These are phyloP conservation scores for Psittacula derbiana DNA, from an alignment of 2,797 vertebrate genomes.

Conservation along the genomic window DNA sequence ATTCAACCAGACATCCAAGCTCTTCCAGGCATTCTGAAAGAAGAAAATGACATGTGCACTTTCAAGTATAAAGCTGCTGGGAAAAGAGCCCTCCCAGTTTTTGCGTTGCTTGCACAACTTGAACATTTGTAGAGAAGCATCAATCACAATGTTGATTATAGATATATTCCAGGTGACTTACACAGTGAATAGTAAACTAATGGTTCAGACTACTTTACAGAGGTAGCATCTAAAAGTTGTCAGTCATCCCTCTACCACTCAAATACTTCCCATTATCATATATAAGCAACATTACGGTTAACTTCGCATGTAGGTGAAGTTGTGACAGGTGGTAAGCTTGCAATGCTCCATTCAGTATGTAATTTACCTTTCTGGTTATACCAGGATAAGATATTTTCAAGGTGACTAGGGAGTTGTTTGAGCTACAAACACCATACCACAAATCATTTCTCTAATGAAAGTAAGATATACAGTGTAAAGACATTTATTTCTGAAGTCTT, in stretches of 20 bases:
- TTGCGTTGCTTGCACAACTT: not conserved
- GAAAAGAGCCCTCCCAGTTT: not conserved
- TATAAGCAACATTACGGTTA: not conserved
- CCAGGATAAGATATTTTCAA: not conserved
- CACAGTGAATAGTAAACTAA: not conserved
- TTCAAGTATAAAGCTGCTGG: not conserved
- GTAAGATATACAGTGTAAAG: not conserved
- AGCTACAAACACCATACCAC: not conserved
- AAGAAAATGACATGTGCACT: not conserved
- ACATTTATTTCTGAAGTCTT: not conserved
- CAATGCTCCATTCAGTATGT: rapidly evolving
- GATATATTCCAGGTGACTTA: not conserved
- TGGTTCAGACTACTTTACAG: not conserved
- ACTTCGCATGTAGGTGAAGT: not conserved
- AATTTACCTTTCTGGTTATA: not conserved
- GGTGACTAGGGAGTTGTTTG: not conserved
- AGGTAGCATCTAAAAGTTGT: not conserved
- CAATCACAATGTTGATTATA: not conserved
- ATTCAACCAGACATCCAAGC: constrained; percentile 81
- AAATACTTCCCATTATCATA: not conserved
- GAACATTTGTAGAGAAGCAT: not conserved
- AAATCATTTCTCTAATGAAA: not conserved
- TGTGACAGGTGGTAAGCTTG: not conserved
- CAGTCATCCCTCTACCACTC: not conserved
- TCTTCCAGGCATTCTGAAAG: constrained; percentile 82